Conservation (phyloP, 30 jellyfish, hydroid and myxozoan species). For the Aurelia coerulea region DNA sequence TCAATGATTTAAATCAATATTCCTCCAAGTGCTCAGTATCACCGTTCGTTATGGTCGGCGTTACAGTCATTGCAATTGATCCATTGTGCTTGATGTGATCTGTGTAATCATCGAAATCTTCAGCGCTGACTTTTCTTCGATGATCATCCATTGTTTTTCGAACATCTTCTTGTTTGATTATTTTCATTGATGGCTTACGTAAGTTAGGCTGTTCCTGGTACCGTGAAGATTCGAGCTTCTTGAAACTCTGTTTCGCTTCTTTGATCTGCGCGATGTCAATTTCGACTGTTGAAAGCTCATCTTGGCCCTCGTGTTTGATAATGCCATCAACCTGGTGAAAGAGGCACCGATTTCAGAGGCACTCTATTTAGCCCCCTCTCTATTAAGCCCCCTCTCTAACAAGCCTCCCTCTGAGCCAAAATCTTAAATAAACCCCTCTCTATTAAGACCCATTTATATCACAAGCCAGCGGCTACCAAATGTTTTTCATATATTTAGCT, state of each 20-base stretch:
- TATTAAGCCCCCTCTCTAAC: too few species aligned
- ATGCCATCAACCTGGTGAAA: slow-evolving; percentile 40
- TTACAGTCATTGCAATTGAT: not conserved
- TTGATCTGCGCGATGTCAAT: slow-evolving; percentile 50
- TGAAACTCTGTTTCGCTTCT: slow-evolving; percentile 43
- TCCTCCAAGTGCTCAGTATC: not conserved
- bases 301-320: slow-evolving; percentile 52
- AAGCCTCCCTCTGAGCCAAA: too few species aligned
- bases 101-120: slow-evolving; percentile 54
- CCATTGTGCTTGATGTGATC: slow-evolving; percentile 48
- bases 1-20: too few species aligned
- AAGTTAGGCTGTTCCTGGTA: not conserved
- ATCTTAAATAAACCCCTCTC: too few species aligned
- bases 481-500: too few species aligned
- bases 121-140: slow-evolving; percentile 64
- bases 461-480: too few species aligned
- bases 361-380: too few species aligned
- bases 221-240: slow-evolving; percentile 16
- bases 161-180: slow-evolving; percentile 60
- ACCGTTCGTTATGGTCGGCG: slow-evolving; percentile 14
- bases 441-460: too few species aligned
- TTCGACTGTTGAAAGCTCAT: slow-evolving; percentile 45
- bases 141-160: slow-evolving; percentile 62
- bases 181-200: slow-evolving; percentile 60
- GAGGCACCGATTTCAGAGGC: not conserved